A percentile compares a stretch with the other conserved stretches of the same genome.
These are phyloP conservation scores for Hyalella azteca DNA, from an alignment of 2,888 invertebrate species.

Conservation along the genomic window DNA sequence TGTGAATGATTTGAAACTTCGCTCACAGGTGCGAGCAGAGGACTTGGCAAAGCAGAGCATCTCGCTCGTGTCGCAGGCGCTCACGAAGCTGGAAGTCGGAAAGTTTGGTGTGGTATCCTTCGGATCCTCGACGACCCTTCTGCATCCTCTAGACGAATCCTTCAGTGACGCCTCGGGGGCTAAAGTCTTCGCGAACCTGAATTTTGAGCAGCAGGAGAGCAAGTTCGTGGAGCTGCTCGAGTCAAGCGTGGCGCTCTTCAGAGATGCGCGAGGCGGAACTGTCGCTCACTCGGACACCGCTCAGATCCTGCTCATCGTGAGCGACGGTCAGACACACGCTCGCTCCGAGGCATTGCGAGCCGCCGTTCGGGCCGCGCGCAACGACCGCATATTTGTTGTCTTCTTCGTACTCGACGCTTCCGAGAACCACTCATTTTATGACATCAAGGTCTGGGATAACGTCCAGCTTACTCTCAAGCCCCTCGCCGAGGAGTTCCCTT, in stretches of 20 bases:
- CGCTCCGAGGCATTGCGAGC: constrained; percentile 78
- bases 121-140: constrained; percentile 81
- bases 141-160: constrained; percentile 85
- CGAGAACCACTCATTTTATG: constrained; percentile 87
- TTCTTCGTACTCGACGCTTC: constrained; percentile 96
- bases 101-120: constrained; percentile 90
- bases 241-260: constrained; percentile 75
- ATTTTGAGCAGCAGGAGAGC: constrained; percentile 89
- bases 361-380: constrained; percentile 80
- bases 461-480: constrained; percentile 71
- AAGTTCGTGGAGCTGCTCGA: constrained; percentile 82
- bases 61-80: constrained; percentile 84
- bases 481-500: constrained; percentile 95
- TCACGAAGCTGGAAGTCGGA: constrained; percentile 92
- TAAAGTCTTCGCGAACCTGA: constrained; percentile 65
- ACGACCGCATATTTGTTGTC: constrained; percentile 87
- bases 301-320: constrained; percentile 87
- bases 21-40: constrained; percentile 63
- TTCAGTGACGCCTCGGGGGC: constrained; percentile 88
- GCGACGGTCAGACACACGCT: constrained; percentile 92
- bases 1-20: no score
- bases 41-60: constrained; percentile 94
- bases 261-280: constrained; percentile 53
- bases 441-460: constrained; percentile 82
- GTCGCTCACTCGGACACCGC: constrained; percentile 68